A percentile compares a stretch with the other conserved stretches of the same genome.
phyloP scores from a whole-genome alignment of 23 tunicate genomes.

The Trididemnum miniatum region DNA sequence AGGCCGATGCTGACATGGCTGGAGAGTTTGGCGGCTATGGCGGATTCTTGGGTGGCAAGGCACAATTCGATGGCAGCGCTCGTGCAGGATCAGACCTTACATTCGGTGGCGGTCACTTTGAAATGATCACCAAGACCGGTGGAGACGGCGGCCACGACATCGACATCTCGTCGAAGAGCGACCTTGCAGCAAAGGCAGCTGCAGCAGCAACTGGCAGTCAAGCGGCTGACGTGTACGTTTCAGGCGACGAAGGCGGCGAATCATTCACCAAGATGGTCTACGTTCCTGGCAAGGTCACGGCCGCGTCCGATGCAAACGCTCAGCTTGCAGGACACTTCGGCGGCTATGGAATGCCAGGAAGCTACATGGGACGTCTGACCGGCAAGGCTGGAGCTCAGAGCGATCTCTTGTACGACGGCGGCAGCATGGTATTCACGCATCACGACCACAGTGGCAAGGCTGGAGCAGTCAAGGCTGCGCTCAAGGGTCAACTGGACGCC shows the following conservation, averaged over 20 bases:
- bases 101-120: background rate
- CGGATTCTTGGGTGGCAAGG: slow-evolving; percentile 16
- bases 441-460: background rate
- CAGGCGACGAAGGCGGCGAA: background rate
- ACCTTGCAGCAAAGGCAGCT: slow-evolving; percentile 4
- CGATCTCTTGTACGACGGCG: slow-evolving; percentile 1
- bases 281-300: slow-evolving; percentile 9
- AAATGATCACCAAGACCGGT: slow-evolving; percentile 23
- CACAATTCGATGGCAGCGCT: background rate
- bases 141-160: background rate
- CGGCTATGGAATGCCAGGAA: background rate
- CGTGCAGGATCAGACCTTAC: background rate
- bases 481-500: slow-evolving; percentile 8
- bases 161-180: slow-evolving; percentile 10
- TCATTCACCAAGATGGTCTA: background rate
- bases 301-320: slow-evolving; percentile 7
- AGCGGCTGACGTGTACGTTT: background rate
- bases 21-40: background rate
- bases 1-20: background rate
- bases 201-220: slow-evolving; percentile 25
- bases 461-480: slow-evolving; percentile 14
- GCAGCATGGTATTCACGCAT: background rate
- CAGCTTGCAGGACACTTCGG: slow-evolving; percentile 9
- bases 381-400: slow-evolving; percentile 18
- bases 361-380: background rate